These are phyloP conservation scores for Apis florea DNA, from an alignment of 1,140 invertebrate genomes.

Conservation along the genomic window DNA sequence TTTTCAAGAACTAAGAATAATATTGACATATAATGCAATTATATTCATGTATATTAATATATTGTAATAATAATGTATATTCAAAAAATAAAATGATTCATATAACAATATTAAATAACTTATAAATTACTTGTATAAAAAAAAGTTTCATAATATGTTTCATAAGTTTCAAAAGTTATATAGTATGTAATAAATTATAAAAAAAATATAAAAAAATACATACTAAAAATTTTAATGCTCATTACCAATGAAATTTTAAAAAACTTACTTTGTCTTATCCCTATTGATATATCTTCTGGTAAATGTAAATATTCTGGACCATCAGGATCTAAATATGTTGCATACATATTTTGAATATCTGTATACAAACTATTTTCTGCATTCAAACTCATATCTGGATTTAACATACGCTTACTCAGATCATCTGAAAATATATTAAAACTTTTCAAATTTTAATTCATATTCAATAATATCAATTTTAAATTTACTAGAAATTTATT, in stretches of 20 bases:
- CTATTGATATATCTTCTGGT: conserved; percentile 83
- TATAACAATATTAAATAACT: no score
- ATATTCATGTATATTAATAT: background rate
- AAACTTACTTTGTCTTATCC: conserved; percentile 82
- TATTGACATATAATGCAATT: background rate
- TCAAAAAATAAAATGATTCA: no score
- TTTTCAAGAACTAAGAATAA: conserved; percentile 82
- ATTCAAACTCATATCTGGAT: conserved; percentile 86
- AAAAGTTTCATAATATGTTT: no score
- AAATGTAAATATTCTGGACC: conserved; percentile 86
- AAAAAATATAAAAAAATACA: no score
- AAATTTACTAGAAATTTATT: no score
- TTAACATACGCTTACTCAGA: conserved; percentile 89
- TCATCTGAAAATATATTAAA: conserved; percentile 83
- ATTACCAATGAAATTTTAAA: background rate
- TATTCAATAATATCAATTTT: background rate
- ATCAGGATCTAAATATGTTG: conserved; percentile 85
- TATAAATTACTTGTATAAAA: no score
- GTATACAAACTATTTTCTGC: conserved; percentile 85
- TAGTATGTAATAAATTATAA: background rate
- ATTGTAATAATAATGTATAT: background rate
- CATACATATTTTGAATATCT: conserved; percentile 87
- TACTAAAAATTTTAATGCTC: no score
- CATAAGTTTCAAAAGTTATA: no score
- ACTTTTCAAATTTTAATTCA: conserved; percentile 5